Evolutionary conservation across 2,797 vertebrate genomes (phyloP).

Genomic region (Myotis myotis): DNA sequence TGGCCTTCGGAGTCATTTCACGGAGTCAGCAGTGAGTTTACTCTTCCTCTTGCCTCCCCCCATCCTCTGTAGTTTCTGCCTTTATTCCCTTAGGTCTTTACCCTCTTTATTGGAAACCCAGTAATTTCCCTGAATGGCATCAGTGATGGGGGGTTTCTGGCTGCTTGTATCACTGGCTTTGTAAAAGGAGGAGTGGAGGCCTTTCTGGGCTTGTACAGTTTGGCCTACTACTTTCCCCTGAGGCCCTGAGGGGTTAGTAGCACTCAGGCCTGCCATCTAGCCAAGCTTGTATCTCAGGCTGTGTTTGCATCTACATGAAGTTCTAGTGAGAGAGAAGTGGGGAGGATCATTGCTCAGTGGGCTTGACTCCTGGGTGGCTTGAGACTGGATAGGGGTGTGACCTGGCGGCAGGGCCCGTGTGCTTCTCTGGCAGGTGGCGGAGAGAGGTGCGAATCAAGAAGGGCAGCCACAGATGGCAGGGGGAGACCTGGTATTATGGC

Average conservation of each 20-base stretch:
- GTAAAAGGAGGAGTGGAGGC: background rate
- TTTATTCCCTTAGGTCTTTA: slow-evolving; percentile 22
- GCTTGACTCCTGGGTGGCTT: slow-evolving; percentile 54
- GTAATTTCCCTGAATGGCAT: slow-evolving; percentile 28
- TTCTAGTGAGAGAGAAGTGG: background rate
- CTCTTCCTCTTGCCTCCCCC: background rate
- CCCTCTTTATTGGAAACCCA: background rate
- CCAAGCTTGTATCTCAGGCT: background rate
- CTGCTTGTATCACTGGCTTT: background rate
- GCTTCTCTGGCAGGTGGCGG: slow-evolving; percentile 89
- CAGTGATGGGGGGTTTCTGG: slow-evolving; percentile 10
- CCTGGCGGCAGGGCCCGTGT: slow-evolving; percentile 77
- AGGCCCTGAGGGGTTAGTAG: background rate
- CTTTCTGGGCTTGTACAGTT: background rate
- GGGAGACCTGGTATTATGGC: slow-evolving; percentile 98
- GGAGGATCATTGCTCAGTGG: slow-evolving; percentile 18
- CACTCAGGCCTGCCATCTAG: background rate
- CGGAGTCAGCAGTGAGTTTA: background rate
- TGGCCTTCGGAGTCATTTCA: slow-evolving; percentile 12
- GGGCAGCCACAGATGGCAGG: slow-evolving; percentile 93
- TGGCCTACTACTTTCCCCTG: background rate
- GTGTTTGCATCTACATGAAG: background rate
- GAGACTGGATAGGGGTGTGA: slow-evolving; percentile 73
- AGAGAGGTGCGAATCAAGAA: slow-evolving; percentile 95
- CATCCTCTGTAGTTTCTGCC: background rate